These are phyloP conservation scores for Bergia puertoricense DNA, from an alignment of 92 coral and sea anemone genomes.

Conservation along the genomic window DNA sequence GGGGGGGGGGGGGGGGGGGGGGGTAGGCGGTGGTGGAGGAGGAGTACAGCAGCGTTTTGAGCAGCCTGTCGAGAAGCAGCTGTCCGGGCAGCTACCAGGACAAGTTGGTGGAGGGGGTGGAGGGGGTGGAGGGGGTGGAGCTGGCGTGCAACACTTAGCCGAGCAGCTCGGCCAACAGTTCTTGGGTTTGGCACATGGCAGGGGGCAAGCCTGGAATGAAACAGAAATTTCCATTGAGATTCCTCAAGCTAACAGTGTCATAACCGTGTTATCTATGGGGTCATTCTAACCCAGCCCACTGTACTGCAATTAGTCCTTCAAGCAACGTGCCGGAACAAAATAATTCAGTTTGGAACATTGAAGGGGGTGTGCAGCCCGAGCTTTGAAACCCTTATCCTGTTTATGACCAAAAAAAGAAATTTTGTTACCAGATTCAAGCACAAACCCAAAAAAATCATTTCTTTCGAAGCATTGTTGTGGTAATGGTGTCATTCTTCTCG, in stretches of 20 bases:
- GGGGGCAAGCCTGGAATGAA: slow-evolving; percentile 65
- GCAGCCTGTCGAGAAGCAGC: slow-evolving; percentile 62
- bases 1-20: too few relatives aligned
- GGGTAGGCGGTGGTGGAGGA: slow-evolving; percentile 42
- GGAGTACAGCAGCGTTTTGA: slow-evolving; percentile 68
- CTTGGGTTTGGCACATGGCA: slow-evolving; percentile 73
- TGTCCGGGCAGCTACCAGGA: slow-evolving; percentile 62
- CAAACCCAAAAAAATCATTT: too few relatives aligned
- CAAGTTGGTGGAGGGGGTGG: slow-evolving; percentile 54
- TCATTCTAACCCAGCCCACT: neutral
- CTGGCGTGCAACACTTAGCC: slow-evolving; percentile 65
- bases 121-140: slow-evolving; percentile 59
- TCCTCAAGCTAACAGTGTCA: neutral
- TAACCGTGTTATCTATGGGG: neutral
- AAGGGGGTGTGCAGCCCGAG: too few relatives aligned
- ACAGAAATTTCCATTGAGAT: neutral
- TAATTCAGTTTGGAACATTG: too few relatives aligned
- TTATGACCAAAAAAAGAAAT: too few relatives aligned
- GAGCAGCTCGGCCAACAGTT: slow-evolving; percentile 76
- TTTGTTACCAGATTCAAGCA: too few relatives aligned
- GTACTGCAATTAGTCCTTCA: too few relatives aligned
- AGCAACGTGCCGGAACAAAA: too few relatives aligned
- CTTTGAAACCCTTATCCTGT: too few relatives aligned
- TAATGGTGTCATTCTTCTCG: too few relatives aligned
- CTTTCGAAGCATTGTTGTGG: too few relatives aligned